phyloP scores from a whole-genome alignment of 2,888 invertebrate species.

The Sinotaia quadrata region DNA sequence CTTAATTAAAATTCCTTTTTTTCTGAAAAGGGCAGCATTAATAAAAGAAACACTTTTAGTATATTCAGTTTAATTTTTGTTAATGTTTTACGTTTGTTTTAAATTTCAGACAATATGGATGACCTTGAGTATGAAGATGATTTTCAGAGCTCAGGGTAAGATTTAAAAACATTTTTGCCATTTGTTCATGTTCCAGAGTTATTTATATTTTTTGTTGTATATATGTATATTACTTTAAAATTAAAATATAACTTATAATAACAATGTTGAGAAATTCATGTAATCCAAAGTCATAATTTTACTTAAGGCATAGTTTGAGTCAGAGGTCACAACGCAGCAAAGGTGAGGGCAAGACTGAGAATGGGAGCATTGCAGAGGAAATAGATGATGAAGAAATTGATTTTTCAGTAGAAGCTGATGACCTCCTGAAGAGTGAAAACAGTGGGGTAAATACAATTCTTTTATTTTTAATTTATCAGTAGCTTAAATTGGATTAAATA shows the following conservation, averaged over 20 bases:
- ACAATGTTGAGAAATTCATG: too few relatives aligned
- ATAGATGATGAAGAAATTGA: constrained; percentile 66
- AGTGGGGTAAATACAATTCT: constrained; percentile 48
- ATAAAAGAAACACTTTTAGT: too few relatives aligned
- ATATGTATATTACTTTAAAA: too few relatives aligned
- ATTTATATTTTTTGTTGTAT: too few relatives aligned
- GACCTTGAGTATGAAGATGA: constrained; percentile 70
- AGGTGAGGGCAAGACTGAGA: constrained; percentile 47
- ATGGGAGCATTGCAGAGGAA: constrained; percentile 66
- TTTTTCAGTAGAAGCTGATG: constrained; percentile 64
- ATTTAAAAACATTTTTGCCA: background rate
- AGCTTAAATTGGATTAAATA: too few relatives aligned
- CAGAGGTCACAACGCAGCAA: constrained; percentile 55
- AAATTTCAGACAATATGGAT: constrained; percentile 41
- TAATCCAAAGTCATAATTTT: too few relatives aligned
- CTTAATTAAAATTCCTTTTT: too few relatives aligned
- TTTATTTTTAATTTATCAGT: constrained; percentile 32
- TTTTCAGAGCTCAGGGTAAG: constrained; percentile 62
- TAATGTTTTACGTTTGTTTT: too few relatives aligned
- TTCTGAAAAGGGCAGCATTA: too few relatives aligned
- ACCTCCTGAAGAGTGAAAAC: constrained; percentile 64
- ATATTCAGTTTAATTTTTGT: too few relatives aligned
- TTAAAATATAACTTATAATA: too few relatives aligned
- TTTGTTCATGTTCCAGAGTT: too few relatives aligned
- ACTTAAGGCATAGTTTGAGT: constrained; percentile 56